Conservation (phyloP, 2,797 vertebrate genomes). For the Phrynocephalus vlangalii region DNA sequence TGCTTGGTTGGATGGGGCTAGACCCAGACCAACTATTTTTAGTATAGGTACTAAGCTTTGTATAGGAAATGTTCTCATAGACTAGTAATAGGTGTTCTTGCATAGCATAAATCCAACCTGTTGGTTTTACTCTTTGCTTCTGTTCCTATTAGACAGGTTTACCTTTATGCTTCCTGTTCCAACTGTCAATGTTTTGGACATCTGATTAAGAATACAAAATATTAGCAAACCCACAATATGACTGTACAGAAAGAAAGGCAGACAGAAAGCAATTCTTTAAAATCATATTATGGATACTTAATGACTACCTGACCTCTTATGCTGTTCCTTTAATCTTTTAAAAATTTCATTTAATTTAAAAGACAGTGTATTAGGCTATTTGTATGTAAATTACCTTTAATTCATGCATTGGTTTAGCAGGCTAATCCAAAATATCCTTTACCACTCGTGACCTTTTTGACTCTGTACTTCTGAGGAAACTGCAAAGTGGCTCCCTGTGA, state of each 20-base stretch:
- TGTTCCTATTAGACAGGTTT: conserved; percentile 5
- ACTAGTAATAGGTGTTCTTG: neutral
- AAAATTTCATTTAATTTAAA: conserved; percentile 82
- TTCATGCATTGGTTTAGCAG: conserved; percentile 84
- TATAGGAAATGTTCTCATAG: neutral
- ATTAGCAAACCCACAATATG: conserved; percentile 71
- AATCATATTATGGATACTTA: conserved; percentile 80
- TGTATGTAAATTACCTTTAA: conserved; percentile 86
- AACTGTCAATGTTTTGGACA: conserved; percentile 57
- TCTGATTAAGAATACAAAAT: conserved; percentile 71
- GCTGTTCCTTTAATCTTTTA: conserved; percentile 80
- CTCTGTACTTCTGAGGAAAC: conserved; percentile 76
- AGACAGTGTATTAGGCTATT: conserved; percentile 80
- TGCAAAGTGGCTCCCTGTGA: conserved; percentile 72
- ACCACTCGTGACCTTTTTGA: conserved; percentile 81
- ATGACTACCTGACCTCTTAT: conserved; percentile 82
- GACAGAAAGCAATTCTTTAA: conserved; percentile 67
- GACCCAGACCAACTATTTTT: neutral
- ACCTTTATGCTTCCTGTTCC: conserved; percentile 40
- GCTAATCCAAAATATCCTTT: conserved; percentile 82
- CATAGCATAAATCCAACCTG: conserved; percentile 36
- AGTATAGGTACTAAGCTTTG: neutral
- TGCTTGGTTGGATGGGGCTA: conserved; percentile 4
- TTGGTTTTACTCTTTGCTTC: conserved; percentile 32
- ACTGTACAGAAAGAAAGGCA: conserved; percentile 58